Conservation (phyloP, 2,113 vertebrate species). For the Grallaria varia region DNA sequence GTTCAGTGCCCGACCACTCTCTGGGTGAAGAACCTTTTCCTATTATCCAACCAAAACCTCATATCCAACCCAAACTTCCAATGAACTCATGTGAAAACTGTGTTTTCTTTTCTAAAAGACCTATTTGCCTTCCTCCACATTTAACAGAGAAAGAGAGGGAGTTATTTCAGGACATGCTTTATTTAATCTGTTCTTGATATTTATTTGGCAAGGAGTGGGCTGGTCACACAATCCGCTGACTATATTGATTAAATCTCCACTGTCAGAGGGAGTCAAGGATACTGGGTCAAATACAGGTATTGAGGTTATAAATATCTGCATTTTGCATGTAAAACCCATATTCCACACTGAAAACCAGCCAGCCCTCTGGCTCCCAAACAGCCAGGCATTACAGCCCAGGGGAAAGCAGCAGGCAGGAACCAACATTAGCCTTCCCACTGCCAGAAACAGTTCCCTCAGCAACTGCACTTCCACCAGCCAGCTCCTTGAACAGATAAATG, state of each 20-base stretch:
- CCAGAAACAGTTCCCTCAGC: background rate
- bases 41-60: background rate
- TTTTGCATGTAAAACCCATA: background rate
- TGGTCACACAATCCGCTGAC: background rate
- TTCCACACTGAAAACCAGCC: background rate
- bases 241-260: background rate
- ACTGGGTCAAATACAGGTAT: background rate
- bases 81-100: background rate
- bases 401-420: background rate
- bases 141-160: background rate
- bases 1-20: background rate
- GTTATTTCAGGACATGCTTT: background rate
- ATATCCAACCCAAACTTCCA: background rate
- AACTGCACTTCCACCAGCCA: background rate
- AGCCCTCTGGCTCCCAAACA: background rate
- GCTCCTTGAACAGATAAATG: background rate
- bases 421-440: background rate
- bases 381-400: background rate
- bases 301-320: background rate
- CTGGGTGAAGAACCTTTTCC: background rate
- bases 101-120: background rate
- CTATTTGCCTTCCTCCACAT: background rate
- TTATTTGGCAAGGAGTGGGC: background rate
- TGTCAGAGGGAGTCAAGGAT: background rate
- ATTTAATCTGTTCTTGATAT: background rate